Percentiles rank a stretch among this genome's conserved stretches.
These are phyloP conservation scores for Lymantria monacha DNA, from an alignment of 2,888 invertebrate species.

Conservation along the genomic window DNA sequence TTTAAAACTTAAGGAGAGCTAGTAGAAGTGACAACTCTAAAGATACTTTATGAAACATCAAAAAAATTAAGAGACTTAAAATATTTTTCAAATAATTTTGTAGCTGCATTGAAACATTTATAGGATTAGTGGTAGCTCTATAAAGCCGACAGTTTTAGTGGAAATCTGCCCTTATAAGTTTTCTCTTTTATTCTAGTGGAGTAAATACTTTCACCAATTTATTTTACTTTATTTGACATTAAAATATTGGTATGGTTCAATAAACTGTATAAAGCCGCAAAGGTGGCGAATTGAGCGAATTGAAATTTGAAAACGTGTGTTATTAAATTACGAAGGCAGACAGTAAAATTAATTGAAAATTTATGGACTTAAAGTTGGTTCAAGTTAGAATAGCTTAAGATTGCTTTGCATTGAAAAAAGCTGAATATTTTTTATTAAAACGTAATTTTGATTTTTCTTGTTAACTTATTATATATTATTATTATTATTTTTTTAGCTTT, in stretches of 20 bases:
- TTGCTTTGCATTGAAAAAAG: background rate
- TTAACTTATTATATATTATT: no score
- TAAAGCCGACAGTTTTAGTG: background rate
- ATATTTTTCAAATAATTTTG: no score
- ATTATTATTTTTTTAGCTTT: no score
- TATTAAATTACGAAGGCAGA: conserved; percentile 3
- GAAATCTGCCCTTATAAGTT: background rate
- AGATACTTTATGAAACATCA: no score
- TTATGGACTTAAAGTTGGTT: background rate
- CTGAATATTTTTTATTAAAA: no score
- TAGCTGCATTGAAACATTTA: no score
- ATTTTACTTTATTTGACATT: background rate
- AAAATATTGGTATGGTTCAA: conserved; percentile 5
- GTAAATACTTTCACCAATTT: no score
- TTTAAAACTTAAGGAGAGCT: no score
- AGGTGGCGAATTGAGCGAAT: conserved; percentile 11
- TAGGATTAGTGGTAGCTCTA: no score
- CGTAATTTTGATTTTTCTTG: no score
- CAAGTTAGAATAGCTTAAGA: background rate
- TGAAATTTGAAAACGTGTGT: conserved; percentile 23
- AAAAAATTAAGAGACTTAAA: no score
- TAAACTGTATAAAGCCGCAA: conserved; percentile 10
- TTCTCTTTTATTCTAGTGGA: background rate
- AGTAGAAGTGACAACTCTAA: no score
- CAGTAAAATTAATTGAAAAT: background rate